Percentiles rank a stretch among this genome's conserved stretches.
Conservation (phyloP, 2,888 invertebrate species). For the Hirtodrosophila cameraria region DNA sequence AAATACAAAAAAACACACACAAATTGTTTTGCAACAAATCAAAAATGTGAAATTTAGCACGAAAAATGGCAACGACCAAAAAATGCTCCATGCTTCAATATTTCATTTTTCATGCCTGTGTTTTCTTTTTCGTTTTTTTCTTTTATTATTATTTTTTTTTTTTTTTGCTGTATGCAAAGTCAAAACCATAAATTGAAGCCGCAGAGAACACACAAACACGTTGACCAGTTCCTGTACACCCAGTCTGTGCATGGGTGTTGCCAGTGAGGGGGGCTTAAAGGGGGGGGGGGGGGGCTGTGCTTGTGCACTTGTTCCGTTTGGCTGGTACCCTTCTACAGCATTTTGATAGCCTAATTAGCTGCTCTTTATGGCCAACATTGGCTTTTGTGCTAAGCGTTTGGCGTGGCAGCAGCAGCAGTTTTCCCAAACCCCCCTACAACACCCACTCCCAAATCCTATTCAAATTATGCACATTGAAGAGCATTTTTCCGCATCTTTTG, state of each 20-base stretch:
- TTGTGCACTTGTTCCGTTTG: constrained; percentile 57
- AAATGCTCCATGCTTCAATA: constrained; percentile 33
- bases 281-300: background rate
- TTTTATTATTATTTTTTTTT: constrained; percentile 19
- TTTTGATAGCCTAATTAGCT: constrained; percentile 77
- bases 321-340: constrained; percentile 43
- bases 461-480: constrained; percentile 69
- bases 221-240: constrained; percentile 28
- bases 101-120: constrained; percentile 20
- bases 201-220: constrained; percentile 46
- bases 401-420: constrained; percentile 52
- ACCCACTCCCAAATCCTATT: constrained; percentile 39
- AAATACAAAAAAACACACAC: constrained; percentile 12
- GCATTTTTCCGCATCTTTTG: constrained; percentile 73
- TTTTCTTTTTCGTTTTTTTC: background rate
- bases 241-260: background rate
- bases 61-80: constrained; percentile 27
- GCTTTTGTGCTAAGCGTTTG: constrained; percentile 76
- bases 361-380: constrained; percentile 66
- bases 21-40: constrained; percentile 69
- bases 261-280: background rate
- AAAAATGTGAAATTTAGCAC: constrained; percentile 49
- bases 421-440: constrained; percentile 19
- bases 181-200: constrained; percentile 63
- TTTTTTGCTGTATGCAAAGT: constrained; percentile 41